Evolutionary conservation across 2,797 vertebrate species (phyloP).

Genomic region (Holocentrus rufus): DNA sequence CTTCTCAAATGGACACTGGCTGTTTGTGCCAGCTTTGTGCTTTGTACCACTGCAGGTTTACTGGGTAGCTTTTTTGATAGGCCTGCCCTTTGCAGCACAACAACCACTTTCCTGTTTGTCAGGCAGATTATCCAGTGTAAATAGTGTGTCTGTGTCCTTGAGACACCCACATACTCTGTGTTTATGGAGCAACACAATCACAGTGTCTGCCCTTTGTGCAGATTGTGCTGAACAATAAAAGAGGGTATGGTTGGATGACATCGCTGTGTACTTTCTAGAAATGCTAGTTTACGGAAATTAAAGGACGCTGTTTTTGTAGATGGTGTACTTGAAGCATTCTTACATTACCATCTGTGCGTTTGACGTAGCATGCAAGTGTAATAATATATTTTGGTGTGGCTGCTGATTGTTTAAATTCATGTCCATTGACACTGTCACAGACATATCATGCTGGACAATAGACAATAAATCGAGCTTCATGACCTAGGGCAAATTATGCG

Average conservation of each 20-base stretch:
- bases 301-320: background rate
- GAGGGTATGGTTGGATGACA: conserved; percentile 2
- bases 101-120: conserved; percentile 46
- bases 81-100: conserved; percentile 37
- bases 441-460: too few relatives aligned
- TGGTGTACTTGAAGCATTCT: background rate
- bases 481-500: too few relatives aligned
- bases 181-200: conserved; percentile 64
- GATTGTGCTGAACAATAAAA: conserved; percentile 16
- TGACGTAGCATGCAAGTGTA: background rate
- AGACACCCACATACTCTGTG: conserved; percentile 66
- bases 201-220: conserved; percentile 40
- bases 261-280: background rate
- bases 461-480: too few relatives aligned
- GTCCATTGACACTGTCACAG: too few relatives aligned
- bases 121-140: conserved; percentile 50
- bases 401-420: background rate
- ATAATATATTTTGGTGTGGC: background rate
- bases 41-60: conserved; percentile 48
- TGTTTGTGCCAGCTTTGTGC: conserved; percentile 25
- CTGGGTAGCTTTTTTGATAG: conserved; percentile 13
- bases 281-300: conserved; percentile 7
- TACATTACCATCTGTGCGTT: background rate
- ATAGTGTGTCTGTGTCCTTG: conserved; percentile 65
- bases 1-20: conserved; percentile 40